phyloP scores from a whole-genome alignment of 2,113 vertebrate genomes.

The Notarius quadriscutis region DNA sequence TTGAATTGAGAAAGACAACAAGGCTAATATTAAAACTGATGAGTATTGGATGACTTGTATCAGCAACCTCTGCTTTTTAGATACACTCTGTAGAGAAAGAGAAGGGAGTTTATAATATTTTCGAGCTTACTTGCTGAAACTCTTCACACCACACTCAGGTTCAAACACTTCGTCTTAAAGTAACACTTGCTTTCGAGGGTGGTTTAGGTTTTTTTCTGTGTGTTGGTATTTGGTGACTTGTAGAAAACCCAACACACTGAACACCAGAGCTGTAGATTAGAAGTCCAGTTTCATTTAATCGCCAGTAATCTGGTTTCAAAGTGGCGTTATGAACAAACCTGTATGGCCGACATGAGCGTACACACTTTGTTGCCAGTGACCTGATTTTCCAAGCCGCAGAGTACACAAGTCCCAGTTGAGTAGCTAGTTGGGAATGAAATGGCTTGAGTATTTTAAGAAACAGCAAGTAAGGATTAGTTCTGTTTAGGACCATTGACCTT shows the following conservation, averaged over 20 bases:
- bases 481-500: neutral
- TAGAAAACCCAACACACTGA: neutral
- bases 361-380: neutral
- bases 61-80: constrained; percentile 8
- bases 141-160: neutral
- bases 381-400: neutral
- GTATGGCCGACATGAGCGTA: neutral
- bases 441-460: neutral
- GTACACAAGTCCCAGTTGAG: neutral
- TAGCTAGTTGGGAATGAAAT: neutral
- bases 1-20: neutral
- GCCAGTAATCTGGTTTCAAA: neutral
- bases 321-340: neutral
- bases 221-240: neutral
- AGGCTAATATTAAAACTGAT: neutral
- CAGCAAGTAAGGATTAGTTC: neutral
- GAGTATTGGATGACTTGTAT: neutral
- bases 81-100: constrained; percentile 2
- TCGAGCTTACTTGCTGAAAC: neutral
- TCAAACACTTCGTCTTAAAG: neutral
- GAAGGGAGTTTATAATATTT: neutral
- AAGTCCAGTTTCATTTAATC: neutral
- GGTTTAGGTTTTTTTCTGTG: neutral
- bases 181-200: neutral
- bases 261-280: neutral